Conservation (phyloP, 2,888 invertebrate species). For the Stomorhina lunata region DNA sequence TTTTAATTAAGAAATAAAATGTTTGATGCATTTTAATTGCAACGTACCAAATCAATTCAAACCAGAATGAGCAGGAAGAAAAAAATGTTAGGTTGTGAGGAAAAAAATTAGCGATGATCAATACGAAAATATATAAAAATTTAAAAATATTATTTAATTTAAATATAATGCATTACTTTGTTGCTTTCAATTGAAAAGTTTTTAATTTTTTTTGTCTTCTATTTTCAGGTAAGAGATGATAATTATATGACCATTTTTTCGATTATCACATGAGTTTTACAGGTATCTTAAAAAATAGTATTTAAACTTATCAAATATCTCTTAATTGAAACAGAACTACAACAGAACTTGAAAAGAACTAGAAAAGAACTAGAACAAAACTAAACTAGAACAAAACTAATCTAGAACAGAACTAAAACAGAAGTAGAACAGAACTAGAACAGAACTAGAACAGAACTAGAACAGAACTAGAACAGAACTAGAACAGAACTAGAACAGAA, state of each 20-base stretch:
- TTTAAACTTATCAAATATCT: no score
- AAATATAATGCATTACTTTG: background rate
- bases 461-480: background rate
- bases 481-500: background rate
- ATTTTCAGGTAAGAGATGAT: conserved; percentile 34
- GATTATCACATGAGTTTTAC: no score
- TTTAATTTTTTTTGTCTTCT: background rate
- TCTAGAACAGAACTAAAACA: background rate
- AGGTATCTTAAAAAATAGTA: no score
- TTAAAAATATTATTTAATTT: background rate
- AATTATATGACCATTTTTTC: no score
- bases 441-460: background rate
- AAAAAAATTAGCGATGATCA: background rate
- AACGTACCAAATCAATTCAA: conserved; percentile 31
- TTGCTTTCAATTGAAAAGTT: background rate
- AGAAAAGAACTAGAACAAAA: background rate
- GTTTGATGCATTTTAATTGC: conserved; percentile 45
- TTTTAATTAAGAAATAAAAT: conserved; percentile 26
- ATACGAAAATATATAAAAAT: background rate
- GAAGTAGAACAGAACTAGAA: background rate
- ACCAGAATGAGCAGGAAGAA: conserved; percentile 1
- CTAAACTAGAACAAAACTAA: background rate
- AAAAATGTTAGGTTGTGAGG: background rate
- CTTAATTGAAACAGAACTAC: background rate
- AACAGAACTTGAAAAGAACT: background rate